Conservation (phyloP, 2,113 vertebrate genomes). For the Nerophis lumbriciformis region DNA sequence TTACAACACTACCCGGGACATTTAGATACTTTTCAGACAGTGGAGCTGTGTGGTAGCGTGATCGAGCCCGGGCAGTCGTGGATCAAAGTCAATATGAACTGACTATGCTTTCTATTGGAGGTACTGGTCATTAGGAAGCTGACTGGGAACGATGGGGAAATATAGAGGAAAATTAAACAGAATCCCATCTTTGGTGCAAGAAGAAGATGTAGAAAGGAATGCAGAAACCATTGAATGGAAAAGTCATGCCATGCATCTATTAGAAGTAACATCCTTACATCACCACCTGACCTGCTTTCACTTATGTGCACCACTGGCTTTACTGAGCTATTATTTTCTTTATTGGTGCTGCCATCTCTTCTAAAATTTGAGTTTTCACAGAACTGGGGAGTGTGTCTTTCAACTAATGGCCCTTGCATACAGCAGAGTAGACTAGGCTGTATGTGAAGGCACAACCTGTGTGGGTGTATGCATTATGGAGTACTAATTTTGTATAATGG, state of each 20-base stretch:
- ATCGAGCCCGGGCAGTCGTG: no score
- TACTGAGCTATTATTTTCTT: constrained; percentile 52
- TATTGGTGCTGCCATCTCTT: constrained; percentile 44
- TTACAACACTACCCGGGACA: no score
- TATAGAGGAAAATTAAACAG: no score
- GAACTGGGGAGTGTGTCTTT: not conserved
- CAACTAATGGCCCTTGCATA: not conserved
- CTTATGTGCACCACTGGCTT: constrained; percentile 51
- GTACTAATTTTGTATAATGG: constrained; percentile 13
- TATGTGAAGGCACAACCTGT: not conserved
- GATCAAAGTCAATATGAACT: no score
- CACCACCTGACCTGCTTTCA: constrained; percentile 24
- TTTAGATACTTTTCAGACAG: no score
- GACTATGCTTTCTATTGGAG: no score
- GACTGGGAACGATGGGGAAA: constrained; percentile 12
- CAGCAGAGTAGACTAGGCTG: constrained; percentile 6
- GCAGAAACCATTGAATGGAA: constrained; percentile 2
- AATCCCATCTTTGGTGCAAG: no score
- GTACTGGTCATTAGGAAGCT: constrained; percentile 6
- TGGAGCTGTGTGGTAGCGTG: no score
- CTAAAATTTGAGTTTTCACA: constrained; percentile 37
- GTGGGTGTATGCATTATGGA: constrained; percentile 11
- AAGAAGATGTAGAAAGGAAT: constrained; percentile 20
- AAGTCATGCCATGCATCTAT: not conserved
- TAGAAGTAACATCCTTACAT: constrained; percentile 7